Percentiles rank a stretch among this genome's conserved stretches.
phyloP scores from a whole-genome alignment of 2,113 vertebrate species.

The Hippoglossus stenolepis region DNA sequence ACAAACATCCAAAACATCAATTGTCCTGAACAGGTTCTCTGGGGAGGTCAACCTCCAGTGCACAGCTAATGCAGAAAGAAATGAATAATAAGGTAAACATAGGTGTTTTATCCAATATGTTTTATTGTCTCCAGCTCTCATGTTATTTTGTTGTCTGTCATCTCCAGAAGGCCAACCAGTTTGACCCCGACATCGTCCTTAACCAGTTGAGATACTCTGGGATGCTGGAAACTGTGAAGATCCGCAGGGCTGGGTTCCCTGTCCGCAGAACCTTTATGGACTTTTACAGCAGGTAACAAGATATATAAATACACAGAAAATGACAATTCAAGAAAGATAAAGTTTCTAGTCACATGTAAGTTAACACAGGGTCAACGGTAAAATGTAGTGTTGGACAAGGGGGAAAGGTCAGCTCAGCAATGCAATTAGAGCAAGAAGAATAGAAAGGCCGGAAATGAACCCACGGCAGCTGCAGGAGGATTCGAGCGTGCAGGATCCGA shows the following conservation, averaged over 20 bases:
- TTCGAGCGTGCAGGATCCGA: too few relatives aligned
- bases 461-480: too few relatives aligned
- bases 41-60: neutral
- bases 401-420: neutral
- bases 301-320: neutral
- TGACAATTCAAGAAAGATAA: neutral
- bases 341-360: neutral
- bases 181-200: conserved; percentile 88
- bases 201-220: conserved; percentile 93
- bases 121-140: neutral
- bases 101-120: neutral
- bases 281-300: conserved; percentile 85
- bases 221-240: conserved; percentile 94
- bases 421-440: too few relatives aligned
- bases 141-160: conserved; percentile 17
- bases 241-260: conserved; percentile 91
- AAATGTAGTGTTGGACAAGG: too few relatives aligned
- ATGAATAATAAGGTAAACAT: neutral
- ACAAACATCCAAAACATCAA: conserved; percentile 10
- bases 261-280: conserved; percentile 89
- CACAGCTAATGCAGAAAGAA: neutral
- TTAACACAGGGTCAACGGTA: too few relatives aligned
- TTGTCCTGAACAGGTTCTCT: neutral
- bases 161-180: conserved; percentile 85
- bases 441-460: too few relatives aligned